Percentiles rank a stretch among this genome's conserved stretches.
Evolutionary conservation across 2,888 invertebrate species (phyloP).

Genomic region (Ormia ochracea): DNA sequence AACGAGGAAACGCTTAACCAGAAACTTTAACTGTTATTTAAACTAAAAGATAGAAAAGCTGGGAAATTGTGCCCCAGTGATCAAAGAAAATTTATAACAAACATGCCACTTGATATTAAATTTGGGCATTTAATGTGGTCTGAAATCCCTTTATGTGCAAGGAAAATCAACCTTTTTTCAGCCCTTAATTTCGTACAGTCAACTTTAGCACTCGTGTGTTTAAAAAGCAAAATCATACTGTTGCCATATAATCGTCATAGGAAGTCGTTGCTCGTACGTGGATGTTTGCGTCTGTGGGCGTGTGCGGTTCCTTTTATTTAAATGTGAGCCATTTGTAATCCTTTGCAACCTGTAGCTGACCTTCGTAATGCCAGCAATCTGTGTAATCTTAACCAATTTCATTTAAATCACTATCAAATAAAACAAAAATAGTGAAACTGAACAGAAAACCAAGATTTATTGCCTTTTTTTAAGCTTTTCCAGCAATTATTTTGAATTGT

Average conservation of each 20-base stretch:
- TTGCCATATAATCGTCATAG: slow-evolving; percentile 13
- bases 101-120: slow-evolving; percentile 37
- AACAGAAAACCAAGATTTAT: slow-evolving; percentile 33
- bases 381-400: slow-evolving; percentile 49
- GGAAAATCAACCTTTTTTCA: neutral
- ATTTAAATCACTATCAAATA: slow-evolving; percentile 46
- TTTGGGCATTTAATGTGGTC: slow-evolving; percentile 51
- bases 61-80: neutral
- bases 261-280: neutral
- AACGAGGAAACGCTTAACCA: too few species aligned
- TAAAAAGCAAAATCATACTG: slow-evolving; percentile 13
- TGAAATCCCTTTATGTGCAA: slow-evolving; percentile 21
- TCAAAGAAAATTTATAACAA: slow-evolving; percentile 47
- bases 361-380: slow-evolving; percentile 43
- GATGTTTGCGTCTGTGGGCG: neutral
- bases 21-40: slow-evolving; percentile 22
- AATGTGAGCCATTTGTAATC: slow-evolving; percentile 24
- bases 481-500: neutral
- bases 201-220: slow-evolving; percentile 41
- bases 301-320: slow-evolving; percentile 13
- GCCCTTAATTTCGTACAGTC: slow-evolving; percentile 34
- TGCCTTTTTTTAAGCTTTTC: slow-evolving; percentile 6
- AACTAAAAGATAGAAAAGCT: neutral
- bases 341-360: slow-evolving; percentile 55
- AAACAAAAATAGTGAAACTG: slow-evolving; percentile 3